Evolutionary conservation across 2,888 invertebrate species (phyloP).

Genomic region (Ennomos erosarius): DNA sequence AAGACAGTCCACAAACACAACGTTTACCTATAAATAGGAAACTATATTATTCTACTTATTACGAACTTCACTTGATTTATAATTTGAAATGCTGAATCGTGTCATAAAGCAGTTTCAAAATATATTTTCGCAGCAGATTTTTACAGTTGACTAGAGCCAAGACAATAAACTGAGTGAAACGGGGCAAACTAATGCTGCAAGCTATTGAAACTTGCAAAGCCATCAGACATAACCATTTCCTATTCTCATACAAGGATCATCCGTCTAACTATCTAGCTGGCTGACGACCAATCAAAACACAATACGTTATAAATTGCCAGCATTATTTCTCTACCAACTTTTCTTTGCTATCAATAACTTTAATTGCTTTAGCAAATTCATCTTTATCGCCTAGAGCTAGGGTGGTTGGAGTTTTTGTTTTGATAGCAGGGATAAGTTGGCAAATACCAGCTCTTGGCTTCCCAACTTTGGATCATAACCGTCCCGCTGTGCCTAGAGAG

Average conservation of each 20-base stretch:
- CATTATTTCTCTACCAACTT: constrained; percentile 38
- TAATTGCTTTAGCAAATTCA: constrained; percentile 9
- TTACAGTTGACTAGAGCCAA: constrained; percentile 54
- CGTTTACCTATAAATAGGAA: neutral
- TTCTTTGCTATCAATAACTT: neutral
- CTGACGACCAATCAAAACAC: constrained; percentile 79
- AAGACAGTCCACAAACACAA: too few relatives aligned
- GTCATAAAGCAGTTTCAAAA: constrained; percentile 23
- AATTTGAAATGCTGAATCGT: constrained; percentile 17
- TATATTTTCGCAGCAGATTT: constrained; percentile 45
- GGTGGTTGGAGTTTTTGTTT: neutral
- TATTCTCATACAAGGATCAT: constrained; percentile 67
- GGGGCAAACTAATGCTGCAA: constrained; percentile 65
- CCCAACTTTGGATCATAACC: constrained; percentile 45
- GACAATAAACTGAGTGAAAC: constrained; percentile 69
- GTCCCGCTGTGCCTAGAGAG: constrained; percentile 47
- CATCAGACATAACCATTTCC: constrained; percentile 78
- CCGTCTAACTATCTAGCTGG: constrained; percentile 71
- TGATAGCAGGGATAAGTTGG: constrained; percentile 19
- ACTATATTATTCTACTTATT: constrained; percentile 1
- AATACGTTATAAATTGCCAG: constrained; percentile 80
- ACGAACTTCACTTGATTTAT: constrained; percentile 3
- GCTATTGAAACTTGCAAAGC: constrained; percentile 69
- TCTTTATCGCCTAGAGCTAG: constrained; percentile 16
- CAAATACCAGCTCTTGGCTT: constrained; percentile 38